phyloP scores from a whole-genome alignment of 2,113 vertebrate genomes.

The Trichechus manatus region DNA sequence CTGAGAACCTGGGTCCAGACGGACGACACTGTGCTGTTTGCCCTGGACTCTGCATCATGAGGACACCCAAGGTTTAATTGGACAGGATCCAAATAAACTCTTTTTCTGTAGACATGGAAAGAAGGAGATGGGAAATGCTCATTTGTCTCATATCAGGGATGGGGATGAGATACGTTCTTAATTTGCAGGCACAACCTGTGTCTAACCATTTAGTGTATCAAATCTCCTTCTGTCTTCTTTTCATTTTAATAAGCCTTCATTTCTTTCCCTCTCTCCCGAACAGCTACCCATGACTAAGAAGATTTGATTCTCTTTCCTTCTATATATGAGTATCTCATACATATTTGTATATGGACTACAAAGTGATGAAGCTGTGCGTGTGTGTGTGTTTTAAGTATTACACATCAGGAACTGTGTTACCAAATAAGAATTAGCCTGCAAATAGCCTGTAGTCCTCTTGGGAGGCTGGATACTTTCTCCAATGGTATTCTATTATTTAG shows the following conservation, averaged over 20 bases:
- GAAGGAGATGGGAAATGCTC: conserved; percentile 10
- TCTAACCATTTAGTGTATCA: conserved; percentile 63
- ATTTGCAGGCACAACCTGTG: conserved; percentile 60
- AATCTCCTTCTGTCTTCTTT: conserved; percentile 66
- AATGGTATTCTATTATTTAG: not conserved
- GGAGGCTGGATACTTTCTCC: not conserved
- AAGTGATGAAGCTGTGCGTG: not conserved
- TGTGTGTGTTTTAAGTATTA: not conserved
- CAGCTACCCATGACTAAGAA: conserved; percentile 74
- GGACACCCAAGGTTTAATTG: not conserved
- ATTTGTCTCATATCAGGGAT: conserved; percentile 16
- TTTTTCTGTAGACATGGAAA: not conserved
- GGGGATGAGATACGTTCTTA: not conserved
- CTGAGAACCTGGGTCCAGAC: not conserved
- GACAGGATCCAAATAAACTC: not conserved
- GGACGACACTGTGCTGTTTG: not conserved
- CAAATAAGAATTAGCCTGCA: not conserved
- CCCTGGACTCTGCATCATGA: not conserved
- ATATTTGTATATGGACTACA: not conserved
- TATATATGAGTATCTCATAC: not conserved
- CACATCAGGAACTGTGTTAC: accelerated
- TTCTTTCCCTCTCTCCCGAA: conserved; percentile 61
- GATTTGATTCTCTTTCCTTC: conserved; percentile 63
- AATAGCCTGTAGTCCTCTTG: not conserved
- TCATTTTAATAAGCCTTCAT: conserved; percentile 69